Base-by-base conservation (phyloP, 2,888 invertebrate genomes). In the Thymelicus lineola region DNA sequence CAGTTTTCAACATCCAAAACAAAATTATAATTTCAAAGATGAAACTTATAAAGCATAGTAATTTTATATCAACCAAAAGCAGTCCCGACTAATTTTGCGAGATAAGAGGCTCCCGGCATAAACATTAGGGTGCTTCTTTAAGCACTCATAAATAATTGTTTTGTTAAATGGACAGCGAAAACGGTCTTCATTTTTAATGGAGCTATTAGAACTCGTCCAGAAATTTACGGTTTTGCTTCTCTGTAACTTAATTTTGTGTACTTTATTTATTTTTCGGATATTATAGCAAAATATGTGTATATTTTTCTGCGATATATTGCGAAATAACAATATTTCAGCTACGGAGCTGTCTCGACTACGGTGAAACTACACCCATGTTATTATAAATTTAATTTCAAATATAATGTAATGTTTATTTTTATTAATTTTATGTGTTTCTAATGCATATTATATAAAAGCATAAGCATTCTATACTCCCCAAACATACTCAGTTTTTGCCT, bases 51-150 rank as follows among this genome's bases (percentile, higher is more conserved):
- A 68, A 62, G 62, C 20, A 12, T 15, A 15, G 57, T 48, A 48
- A 79, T 75, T 75, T 74, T 76, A 73, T 74, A 81, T 81, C 79
- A 77, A 79, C 76, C 77, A 80, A 79, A 82, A 81, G 80, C 77
- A 77, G 55, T 57, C 63, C 63, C n/a, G 84, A 86, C 86, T 88
- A 88, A 87, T 87, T 83, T 80, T 79, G 75, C 67, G 67, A 84
- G 87, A 87, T 86, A 87, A 86, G 80, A 78, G 76, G 57, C 71
- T 20, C 20, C 53, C 58, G 75, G 75, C 82, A 82, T 82, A 83
- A 87, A 77, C 76, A 75, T 74, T 73, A 74, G 65, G 64, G 50
- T 46, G 69, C 70, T 65, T 71, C 65, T 57, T 70, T 70, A 69
- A 63, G 73, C 61, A 62, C 74, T 71, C 73, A 72, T 75, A 75